Conservation (phyloP, 2,797 vertebrate species). For the Streptopelia turtur region DNA sequence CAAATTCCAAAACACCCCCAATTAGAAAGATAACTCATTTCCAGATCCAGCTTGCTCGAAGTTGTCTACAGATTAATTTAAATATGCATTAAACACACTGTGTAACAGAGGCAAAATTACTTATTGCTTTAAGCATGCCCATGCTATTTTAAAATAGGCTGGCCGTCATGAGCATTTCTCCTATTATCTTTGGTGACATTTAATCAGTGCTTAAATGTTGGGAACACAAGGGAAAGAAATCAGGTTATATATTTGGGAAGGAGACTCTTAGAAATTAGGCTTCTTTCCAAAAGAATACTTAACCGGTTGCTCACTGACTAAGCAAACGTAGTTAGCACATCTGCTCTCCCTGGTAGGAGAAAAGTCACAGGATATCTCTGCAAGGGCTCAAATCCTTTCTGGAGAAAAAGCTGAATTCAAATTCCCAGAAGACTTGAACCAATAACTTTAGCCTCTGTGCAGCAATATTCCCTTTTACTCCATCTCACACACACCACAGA, state of each 20-base stretch:
- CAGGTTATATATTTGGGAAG: conserved; percentile 61
- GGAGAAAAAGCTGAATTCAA: not conserved
- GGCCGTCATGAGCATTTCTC: conserved; percentile 65
- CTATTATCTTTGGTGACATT: conserved; percentile 74
- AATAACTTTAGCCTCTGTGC: not conserved
- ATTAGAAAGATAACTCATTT: conserved; percentile 45
- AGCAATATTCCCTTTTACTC: not conserved
- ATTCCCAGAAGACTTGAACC: not conserved
- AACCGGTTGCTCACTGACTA: conserved; percentile 48
- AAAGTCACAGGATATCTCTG: not conserved
- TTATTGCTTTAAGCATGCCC: conserved; percentile 72
- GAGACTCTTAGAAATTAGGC: conserved; percentile 54
- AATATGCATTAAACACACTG: conserved; percentile 56
- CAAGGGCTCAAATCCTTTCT: not conserved
- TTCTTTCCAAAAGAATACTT: conserved; percentile 48
- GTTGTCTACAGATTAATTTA: conserved; percentile 64
- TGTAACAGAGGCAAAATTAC: conserved; percentile 64
- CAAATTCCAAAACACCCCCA: conserved; percentile 37
- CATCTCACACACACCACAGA: not conserved
- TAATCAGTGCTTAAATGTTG: conserved; percentile 66
- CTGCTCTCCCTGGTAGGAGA: not conserved
- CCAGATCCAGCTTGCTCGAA: conserved; percentile 33
- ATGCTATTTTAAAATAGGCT: conserved; percentile 70
- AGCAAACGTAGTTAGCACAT: not conserved
- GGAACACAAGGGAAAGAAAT: conserved; percentile 65